Evolutionary conservation across 2,113 vertebrate genomes (phyloP), one percentile per base, ranked within the genome.

Genomic region (Pagrus major): DNA sequence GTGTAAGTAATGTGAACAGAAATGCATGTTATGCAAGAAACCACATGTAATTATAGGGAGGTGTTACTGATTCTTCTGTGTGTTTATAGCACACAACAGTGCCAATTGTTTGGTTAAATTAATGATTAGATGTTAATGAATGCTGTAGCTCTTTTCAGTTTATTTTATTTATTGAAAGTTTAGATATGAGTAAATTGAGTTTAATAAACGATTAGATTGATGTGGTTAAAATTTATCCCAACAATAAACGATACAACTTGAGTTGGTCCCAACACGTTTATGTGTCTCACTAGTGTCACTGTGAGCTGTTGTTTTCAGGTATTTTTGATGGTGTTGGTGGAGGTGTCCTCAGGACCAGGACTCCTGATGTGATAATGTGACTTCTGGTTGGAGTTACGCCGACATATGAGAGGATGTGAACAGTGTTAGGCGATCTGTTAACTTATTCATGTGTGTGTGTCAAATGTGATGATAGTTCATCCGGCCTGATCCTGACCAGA

Each of bases 321-420:
- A 83, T 77, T 86, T 44, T 84, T 84, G 75, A 74, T 4, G 37
- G 35, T n/a, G 58, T 70, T 54, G 56, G 70, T 70, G 42, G 39
- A 71, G 79, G 10, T 33, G 47, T 85, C 69, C 4, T n/a, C 20
- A 78, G 64, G 78, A 14, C 56, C 6, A 0, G 29, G 74, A 66
- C 73, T 58, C 65, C 65, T 80, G 55, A 31, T 21, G 71, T 71
- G 67, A 82, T 79, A 47, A 76, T 77, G 76, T 75, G 68, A 78
- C 58, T 44, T 27, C 41, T 55, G 60, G 55, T 63, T 72, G 52
- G 58, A 75, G 59, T 84, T 55, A 64, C 52, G 41, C 42, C 14
- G 64, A 68, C 49, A 41, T 42, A 42, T 60, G 75, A 80, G 76
- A 82, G 65, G 76, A 85, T 83, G 74, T 74, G 70, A 75, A 73